Evolutionary conservation across 2,797 vertebrate species (phyloP), one percentile per base, ranked within the genome.

Genomic region (Fratercula arctica): DNA sequence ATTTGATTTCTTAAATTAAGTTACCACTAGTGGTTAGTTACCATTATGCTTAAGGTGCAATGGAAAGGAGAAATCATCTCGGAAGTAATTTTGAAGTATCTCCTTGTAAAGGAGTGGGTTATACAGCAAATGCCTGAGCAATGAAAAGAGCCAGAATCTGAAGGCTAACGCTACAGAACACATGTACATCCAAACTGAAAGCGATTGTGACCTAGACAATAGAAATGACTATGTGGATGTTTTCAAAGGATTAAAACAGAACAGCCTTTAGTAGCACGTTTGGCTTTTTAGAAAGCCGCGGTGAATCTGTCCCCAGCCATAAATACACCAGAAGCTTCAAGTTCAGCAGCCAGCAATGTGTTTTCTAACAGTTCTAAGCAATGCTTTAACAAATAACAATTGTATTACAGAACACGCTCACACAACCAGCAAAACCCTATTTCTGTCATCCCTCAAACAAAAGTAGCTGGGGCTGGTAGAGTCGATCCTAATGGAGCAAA

Each of bases 311-410:
- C 74, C 43, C 63, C 25, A 39, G 8, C n/a, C 24, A 12, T 35
- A 57, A 68, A 84, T 11, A 21, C 48, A 75, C 50, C 10, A 57
- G 60, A 70, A 89, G 39, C 33, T 43, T 54, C n/a, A 56, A 69
- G 54, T 53, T 73, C 41, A 60, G 60, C 35, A 91, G 26, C 33
- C 50, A 54, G 50, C 33, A 57, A 4, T 6, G 46, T 11, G 33
- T 33, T 81, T 35, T 39, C 72, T 29, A 23, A 75, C 18, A 24
- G 63, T 54, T 76, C 80, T 37, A n/a, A 89, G 46, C 73, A 70
- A 24, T 1, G 2, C 26, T 78, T 50, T 59, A 75, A 18, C 70
- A 81, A 51, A 4, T 31, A 53, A 35, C 2, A 1, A 3, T 0
- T 21, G 19, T 45, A 10, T 16, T n/a, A 9, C 0, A 70, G 14